phyloP scores from a whole-genome alignment of 1,140 invertebrate species.

The Tachypleus tridentatus region DNA sequence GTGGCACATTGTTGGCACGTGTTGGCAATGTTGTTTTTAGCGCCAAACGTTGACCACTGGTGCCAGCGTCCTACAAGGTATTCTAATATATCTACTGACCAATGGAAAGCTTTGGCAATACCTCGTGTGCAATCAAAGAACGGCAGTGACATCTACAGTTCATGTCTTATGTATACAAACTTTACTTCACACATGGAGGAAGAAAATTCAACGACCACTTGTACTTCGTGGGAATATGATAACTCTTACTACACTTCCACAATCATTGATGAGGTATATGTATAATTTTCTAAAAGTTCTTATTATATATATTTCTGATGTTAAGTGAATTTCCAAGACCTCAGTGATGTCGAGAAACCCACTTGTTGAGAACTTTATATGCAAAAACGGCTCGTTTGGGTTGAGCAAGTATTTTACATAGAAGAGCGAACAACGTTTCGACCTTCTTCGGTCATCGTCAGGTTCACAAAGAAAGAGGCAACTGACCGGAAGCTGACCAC shows the following conservation, averaged over 20 bases:
- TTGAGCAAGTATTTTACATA: no score
- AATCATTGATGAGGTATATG: conserved; percentile 9
- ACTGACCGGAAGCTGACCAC: no score
- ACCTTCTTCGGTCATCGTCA: no score
- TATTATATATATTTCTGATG: no score
- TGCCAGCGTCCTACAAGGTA: neutral
- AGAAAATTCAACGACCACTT: neutral
- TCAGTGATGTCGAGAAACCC: no score
- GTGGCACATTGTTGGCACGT: conserved; percentile 23
- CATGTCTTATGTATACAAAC: neutral
- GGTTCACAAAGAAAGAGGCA: no score
- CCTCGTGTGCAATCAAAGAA: neutral
- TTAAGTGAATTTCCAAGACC: no score
- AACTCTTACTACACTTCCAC: conserved; percentile 6
- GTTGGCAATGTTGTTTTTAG: conserved; percentile 1
- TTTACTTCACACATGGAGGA: neutral
- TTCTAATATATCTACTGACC: neutral
- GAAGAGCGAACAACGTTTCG: no score
- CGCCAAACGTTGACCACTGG: conserved; percentile 8
- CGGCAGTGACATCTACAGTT: neutral
- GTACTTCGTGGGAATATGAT: conserved; percentile 16
- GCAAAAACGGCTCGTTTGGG: no score
- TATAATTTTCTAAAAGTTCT: no score
- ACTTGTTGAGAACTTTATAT: no score
- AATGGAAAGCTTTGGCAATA: neutral